These are phyloP conservation scores for Apomyelois bistriatella DNA, from an alignment of 2,888 invertebrate genomes.

Conservation along the genomic window DNA sequence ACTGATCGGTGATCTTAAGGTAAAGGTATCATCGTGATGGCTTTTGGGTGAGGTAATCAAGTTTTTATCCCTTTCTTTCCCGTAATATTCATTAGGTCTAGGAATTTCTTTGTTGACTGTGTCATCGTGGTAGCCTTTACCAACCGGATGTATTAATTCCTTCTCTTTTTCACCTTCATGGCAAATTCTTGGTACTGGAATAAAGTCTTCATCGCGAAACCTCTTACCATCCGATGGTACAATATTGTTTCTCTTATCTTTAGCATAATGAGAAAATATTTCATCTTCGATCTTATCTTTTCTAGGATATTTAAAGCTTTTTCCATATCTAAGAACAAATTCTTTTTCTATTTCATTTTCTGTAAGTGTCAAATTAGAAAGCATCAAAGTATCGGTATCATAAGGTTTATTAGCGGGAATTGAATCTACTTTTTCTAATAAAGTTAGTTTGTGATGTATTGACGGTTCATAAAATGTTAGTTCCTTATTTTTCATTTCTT, in stretches of 20 bases:
- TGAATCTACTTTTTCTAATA: not conserved
- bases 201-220: not conserved
- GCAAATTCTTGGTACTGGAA: not conserved
- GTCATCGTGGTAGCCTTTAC: not conserved
- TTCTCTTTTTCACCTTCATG: not conserved
- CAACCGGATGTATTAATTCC: not conserved
- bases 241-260: not conserved
- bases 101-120: not conserved
- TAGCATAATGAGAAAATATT: not conserved
- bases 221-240: not conserved
- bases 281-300: not conserved
- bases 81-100: not conserved
- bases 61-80: not conserved
- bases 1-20: not conserved
- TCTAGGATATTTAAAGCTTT: not conserved
- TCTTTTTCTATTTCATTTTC: conserved; percentile 12
- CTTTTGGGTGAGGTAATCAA: too few species aligned
- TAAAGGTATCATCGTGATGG: too few species aligned
- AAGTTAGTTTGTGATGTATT: not conserved
- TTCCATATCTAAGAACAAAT: not conserved
- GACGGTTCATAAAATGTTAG: not conserved
- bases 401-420: not conserved
- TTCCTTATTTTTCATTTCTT: not conserved
- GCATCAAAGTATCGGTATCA: not conserved
- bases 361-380: not conserved